These are phyloP conservation scores for Girardia tigrina DNA, from an alignment of 2,888 invertebrate species.

Conservation along the genomic window DNA sequence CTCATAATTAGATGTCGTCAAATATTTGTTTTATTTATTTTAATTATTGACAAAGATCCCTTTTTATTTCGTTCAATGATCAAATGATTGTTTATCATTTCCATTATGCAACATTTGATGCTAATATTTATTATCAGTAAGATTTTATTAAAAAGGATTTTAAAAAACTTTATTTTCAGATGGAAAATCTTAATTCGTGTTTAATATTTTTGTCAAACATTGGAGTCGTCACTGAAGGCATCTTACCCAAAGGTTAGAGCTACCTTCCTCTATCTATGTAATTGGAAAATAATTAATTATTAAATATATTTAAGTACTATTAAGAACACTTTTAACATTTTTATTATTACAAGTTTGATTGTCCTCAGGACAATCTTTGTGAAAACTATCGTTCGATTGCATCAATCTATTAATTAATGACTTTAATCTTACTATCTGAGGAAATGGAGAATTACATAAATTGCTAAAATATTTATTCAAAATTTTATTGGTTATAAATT, in stretches of 20 bases:
- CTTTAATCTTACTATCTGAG: too few relatives aligned
- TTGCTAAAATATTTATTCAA: too few relatives aligned
- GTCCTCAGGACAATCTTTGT: not conserved
- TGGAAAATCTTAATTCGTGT: not conserved
- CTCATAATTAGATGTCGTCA: not conserved
- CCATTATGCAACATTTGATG: not conserved
- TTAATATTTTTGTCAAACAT: conserved; percentile 3
- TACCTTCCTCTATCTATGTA: not conserved
- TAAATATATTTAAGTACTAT: too few relatives aligned
- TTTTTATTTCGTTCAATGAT: too few relatives aligned
- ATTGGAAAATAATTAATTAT: too few relatives aligned
- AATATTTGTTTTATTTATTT: not conserved
- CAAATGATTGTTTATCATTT: not conserved
- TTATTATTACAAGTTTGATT: not conserved
- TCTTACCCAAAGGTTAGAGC: not conserved
- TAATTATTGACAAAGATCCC: not conserved
- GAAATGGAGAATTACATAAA: too few relatives aligned
- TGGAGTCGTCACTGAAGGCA: not conserved
- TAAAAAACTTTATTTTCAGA: not conserved
- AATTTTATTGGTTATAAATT: too few relatives aligned
- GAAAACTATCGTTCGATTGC: too few relatives aligned
- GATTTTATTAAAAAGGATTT: too few relatives aligned
- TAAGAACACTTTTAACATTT: too few relatives aligned
- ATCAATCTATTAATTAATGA: too few relatives aligned
- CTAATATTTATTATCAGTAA: too few relatives aligned